These are phyloP conservation scores for Saimiri boliviensis DNA, from an alignment of 2,113 vertebrate genomes.

Conservation along the genomic window DNA sequence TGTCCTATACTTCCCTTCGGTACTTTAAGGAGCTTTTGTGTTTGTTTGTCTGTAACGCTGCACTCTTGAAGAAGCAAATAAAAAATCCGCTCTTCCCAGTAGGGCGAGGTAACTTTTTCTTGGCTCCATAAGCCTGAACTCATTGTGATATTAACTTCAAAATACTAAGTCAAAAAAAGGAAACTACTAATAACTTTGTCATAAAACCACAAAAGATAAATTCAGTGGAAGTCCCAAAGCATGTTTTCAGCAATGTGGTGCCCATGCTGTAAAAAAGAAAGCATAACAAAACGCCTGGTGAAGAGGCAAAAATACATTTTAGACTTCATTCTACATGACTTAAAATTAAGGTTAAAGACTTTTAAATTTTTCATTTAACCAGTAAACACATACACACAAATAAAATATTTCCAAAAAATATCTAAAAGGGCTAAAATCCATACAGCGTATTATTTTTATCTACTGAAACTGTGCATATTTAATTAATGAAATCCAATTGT, in stretches of 20 bases:
- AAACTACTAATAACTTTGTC: constrained; percentile 18
- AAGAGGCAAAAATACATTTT: constrained; percentile 67
- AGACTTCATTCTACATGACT: background rate
- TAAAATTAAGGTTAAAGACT: background rate
- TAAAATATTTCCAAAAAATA: background rate
- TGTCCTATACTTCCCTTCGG: constrained; percentile 96
- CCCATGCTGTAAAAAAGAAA: constrained; percentile 76
- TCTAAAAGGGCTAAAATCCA: constrained; percentile 17
- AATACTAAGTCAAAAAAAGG: constrained; percentile 69
- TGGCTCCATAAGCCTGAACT: constrained; percentile 97
- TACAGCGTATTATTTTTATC: background rate
- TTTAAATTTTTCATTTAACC: background rate
- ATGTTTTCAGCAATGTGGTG: constrained; percentile 59
- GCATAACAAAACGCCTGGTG: constrained; percentile 77
- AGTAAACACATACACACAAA: background rate
- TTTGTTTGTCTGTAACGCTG: constrained; percentile 92
- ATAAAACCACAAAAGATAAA: constrained; percentile 35
- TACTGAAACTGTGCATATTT: background rate
- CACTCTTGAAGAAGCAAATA: constrained; percentile 97
- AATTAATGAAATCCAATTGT: background rate
- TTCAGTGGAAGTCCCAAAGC: constrained; percentile 71
- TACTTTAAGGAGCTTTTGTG: constrained; percentile 94
- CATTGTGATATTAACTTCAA: constrained; percentile 87
- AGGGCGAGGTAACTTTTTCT: constrained; percentile 93
- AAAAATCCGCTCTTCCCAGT: constrained; percentile 95